Conservation (phyloP, 2,888 invertebrate genomes). For the Allygus modestus region DNA sequence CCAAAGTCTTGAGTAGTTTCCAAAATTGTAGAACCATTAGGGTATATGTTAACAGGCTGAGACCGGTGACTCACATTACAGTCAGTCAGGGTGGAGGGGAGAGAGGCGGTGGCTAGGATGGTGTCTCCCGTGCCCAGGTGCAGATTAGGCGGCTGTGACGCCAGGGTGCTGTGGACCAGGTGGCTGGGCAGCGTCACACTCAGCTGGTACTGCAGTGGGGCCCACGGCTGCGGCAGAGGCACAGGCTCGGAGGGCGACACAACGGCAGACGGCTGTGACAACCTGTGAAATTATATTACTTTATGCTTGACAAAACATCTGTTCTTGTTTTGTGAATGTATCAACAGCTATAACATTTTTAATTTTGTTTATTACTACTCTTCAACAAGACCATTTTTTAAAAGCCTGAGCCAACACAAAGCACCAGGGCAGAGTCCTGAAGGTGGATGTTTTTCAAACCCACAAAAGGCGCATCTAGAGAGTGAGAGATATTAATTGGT, state of each 20-base stretch:
- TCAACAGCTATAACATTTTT: neutral
- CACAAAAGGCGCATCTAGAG: too few relatives aligned
- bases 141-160: slow-evolving; percentile 21
- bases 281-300: neutral
- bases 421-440: too few relatives aligned
- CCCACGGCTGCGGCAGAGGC: neutral
- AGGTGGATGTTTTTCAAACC: too few relatives aligned
- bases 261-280: neutral
- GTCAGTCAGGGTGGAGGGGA: neutral
- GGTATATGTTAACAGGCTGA: too few relatives aligned
- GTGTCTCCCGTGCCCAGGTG: neutral
- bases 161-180: neutral
- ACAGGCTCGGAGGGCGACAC: neutral
- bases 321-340: neutral
- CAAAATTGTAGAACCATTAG: too few relatives aligned
- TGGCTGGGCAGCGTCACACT: slow-evolving; percentile 16
- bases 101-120: neutral
- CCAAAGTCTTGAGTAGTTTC: too few relatives aligned
- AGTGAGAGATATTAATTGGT: too few relatives aligned
- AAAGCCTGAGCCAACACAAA: too few relatives aligned
- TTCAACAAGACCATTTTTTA: too few relatives aligned
- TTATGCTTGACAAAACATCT: neutral
- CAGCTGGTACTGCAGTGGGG: slow-evolving; percentile 5
- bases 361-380: neutral
- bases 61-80: neutral